Conservation (phyloP, 2,888 invertebrate genomes). For the Plebejus anna region DNA sequence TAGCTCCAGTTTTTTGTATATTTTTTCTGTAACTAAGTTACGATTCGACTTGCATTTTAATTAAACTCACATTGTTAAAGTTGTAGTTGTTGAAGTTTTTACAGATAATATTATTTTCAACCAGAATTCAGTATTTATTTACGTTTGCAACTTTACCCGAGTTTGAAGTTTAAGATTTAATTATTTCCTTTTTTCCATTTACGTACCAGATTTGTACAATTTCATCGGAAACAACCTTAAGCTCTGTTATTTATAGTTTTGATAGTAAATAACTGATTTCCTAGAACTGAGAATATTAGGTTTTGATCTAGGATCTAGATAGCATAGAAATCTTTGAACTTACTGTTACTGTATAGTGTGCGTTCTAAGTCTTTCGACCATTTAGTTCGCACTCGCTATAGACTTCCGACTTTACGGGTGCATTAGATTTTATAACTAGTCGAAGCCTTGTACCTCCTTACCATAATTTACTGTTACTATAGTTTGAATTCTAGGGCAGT, state of each 20-base stretch:
- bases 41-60: neutral
- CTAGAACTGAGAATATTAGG: neutral
- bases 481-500: neutral
- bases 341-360: constrained; percentile 4
- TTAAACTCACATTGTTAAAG: neutral
- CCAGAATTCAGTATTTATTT: too few relatives aligned
- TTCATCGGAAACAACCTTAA: neutral
- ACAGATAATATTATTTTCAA: too few relatives aligned
- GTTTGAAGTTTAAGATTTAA: too few relatives aligned
- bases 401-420: constrained; percentile 33
- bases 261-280: neutral
- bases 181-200: neutral
- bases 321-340: constrained; percentile 16
- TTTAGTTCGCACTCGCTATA: constrained; percentile 32
- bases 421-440: constrained; percentile 34
- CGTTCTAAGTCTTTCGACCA: constrained; percentile 5
- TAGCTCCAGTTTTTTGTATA: neutral
- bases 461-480: constrained; percentile 5
- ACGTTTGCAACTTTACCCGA: too few relatives aligned
- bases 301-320: constrained; percentile 16
- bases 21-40: neutral
- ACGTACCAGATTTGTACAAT: neutral
- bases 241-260: neutral
- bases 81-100: too few relatives aligned
- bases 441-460: constrained; percentile 19